Base-by-base conservation (phyloP, 2,113 vertebrate species). In the Oryzias melastigma region DNA sequence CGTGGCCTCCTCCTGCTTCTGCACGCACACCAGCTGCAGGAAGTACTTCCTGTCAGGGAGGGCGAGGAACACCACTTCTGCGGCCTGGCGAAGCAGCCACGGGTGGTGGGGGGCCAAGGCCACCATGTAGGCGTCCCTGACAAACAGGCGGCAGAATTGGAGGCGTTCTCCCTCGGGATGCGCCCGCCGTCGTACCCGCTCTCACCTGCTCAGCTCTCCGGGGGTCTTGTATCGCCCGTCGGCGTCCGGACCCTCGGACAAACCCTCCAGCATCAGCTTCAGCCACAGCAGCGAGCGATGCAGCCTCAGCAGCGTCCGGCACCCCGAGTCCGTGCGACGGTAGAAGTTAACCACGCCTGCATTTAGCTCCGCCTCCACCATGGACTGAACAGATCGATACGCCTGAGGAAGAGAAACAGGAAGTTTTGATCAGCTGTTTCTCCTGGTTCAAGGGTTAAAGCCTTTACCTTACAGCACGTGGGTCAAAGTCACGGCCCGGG, bases 61-160 rank as follows among this genome's bases (percentile, higher is more conserved):
- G 0, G 92, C 85, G 2, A 89, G 66, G 74, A 95, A 94, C 0
- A 92, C 93, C 0, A 95, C 14, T 67, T 90, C 85, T 0, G 87
- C 93, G 0, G 91, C 91, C 35, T 90, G 91, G 0, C 90, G 90
- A 2, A 95, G 49, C 3, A 94, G 20, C 94, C 94, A 96, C 8
- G 85, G 75, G 79, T 96, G 94, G 70, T 95, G 80, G 0, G 89
- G 90, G 0, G 91, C 92, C 59, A 95, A 58, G 1, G 91, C 90
- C 18, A 83, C 71, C n/a, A 25, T 8, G 66, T 95, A 95, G 41
- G 94, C 93, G 1, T 92, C 91, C 0, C 88, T 90, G 58, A 8
- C 1, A 4, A 15, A 10, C 35, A 35, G 40, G 52, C 4, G 3
- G 12, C 13, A 18, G n/a, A 29, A 7, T 46, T 46, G 10, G 35